Evolutionary conservation across 2,113 vertebrate species (phyloP).

Genomic region (Cathartes aura): DNA sequence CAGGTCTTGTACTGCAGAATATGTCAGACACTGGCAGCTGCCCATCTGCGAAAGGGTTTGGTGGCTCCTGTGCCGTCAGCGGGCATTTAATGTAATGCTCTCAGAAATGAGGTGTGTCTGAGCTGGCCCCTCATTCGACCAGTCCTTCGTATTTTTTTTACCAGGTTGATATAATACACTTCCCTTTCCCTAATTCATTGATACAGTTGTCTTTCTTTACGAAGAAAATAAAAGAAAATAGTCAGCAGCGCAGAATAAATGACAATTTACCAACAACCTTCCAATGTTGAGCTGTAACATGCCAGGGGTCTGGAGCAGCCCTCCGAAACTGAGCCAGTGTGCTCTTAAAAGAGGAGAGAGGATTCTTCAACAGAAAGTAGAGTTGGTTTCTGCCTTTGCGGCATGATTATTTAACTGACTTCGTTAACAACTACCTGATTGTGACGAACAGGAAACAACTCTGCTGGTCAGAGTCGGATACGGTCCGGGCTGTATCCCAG

Average conservation of each 20-base stretch:
- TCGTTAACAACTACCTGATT: background rate
- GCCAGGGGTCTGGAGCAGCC: background rate
- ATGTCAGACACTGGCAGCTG: background rate
- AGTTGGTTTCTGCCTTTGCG: background rate
- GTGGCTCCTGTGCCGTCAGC: background rate
- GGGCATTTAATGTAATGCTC: background rate
- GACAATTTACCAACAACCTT: background rate
- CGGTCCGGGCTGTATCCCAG: background rate
- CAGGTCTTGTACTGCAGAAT: background rate
- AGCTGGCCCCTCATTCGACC: background rate
- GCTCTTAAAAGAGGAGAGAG: background rate
- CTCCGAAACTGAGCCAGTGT: background rate
- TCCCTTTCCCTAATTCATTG: background rate
- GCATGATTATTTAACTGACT: background rate
- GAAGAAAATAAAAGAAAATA: background rate
- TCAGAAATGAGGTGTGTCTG: background rate
- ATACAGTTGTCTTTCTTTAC: rapidly evolving
- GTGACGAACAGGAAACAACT: background rate
- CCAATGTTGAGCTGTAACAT: background rate
- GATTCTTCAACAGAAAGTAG: background rate
- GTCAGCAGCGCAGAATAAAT: background rate
- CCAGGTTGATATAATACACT: background rate
- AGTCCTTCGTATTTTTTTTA: background rate
- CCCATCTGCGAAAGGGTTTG: background rate
- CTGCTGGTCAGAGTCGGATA: background rate